Conservation (phyloP, 2,797 vertebrate species). For the Pipistrellus pygmaeus region DNA sequence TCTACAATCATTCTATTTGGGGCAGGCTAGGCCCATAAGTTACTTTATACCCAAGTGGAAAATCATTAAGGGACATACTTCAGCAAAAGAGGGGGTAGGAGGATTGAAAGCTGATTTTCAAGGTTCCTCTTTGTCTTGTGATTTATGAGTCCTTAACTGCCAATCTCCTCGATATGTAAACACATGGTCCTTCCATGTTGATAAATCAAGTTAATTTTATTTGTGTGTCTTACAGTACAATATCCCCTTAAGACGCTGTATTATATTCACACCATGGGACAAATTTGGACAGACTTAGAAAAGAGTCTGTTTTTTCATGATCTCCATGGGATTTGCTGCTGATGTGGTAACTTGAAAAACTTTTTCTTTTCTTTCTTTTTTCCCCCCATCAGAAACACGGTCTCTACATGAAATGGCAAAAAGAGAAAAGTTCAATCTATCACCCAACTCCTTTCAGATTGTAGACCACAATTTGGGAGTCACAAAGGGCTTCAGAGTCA, state of each 20-base stretch:
- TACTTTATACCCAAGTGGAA: conserved; percentile 57
- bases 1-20: background rate
- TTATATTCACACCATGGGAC: conserved; percentile 59
- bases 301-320: conserved; percentile 57
- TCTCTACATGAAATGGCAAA: conserved; percentile 48
- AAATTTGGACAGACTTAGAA: conserved; percentile 69
- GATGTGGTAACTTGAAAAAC: conserved; percentile 72
- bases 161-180: conserved; percentile 60
- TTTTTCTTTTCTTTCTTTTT: background rate
- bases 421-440: background rate
- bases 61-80: background rate
- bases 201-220: conserved; percentile 72
- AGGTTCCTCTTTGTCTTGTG: conserved; percentile 50
- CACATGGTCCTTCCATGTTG: conserved; percentile 48
- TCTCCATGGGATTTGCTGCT: conserved; percentile 66
- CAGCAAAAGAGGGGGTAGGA: background rate
- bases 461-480: background rate
- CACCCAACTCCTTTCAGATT: conserved; percentile 21
- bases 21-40: background rate
- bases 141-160: conserved; percentile 68
- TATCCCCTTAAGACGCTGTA: conserved; percentile 41
- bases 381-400: conserved; percentile 42
- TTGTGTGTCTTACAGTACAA: conserved; percentile 57
- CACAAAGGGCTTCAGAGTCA: background rate
- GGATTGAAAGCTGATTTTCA: background rate